Evolutionary conservation across 2,113 vertebrate genomes (phyloP).

Genomic region (Todiramphus chloris): DNA sequence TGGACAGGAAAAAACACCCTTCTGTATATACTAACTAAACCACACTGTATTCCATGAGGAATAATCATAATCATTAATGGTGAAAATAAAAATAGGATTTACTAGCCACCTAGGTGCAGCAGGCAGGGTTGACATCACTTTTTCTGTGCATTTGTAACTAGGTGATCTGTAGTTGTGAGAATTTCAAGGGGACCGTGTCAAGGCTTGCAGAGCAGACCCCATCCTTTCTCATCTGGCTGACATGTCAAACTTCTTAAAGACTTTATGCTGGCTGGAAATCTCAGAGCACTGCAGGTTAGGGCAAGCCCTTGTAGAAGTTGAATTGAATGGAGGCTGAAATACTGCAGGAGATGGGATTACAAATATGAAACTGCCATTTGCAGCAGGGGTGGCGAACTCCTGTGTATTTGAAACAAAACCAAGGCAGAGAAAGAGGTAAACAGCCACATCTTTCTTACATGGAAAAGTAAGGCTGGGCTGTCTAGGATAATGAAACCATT

Average conservation of each 20-base stretch:
- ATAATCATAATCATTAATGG: background rate
- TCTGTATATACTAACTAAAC: background rate
- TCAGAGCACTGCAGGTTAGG: background rate
- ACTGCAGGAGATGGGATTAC: background rate
- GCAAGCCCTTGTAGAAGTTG: background rate
- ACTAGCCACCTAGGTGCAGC: background rate
- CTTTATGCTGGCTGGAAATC: background rate
- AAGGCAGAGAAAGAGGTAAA: background rate
- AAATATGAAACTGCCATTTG: background rate
- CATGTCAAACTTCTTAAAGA: background rate
- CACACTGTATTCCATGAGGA: background rate
- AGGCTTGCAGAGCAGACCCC: background rate
- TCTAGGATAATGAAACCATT: background rate
- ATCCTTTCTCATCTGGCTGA: background rate
- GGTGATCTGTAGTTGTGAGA: background rate
- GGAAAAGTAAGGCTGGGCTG: background rate
- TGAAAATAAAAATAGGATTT: background rate
- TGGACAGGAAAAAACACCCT: background rate
- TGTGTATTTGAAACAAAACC: background rate
- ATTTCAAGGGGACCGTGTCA: background rate
- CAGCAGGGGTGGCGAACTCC: background rate
- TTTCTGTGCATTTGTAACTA: background rate
- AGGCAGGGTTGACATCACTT: background rate
- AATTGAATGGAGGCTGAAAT: rapidly evolving
- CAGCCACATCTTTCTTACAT: background rate